phyloP scores from a whole-genome alignment of 2,888 invertebrate genomes.

The Calameuta idolon region DNA sequence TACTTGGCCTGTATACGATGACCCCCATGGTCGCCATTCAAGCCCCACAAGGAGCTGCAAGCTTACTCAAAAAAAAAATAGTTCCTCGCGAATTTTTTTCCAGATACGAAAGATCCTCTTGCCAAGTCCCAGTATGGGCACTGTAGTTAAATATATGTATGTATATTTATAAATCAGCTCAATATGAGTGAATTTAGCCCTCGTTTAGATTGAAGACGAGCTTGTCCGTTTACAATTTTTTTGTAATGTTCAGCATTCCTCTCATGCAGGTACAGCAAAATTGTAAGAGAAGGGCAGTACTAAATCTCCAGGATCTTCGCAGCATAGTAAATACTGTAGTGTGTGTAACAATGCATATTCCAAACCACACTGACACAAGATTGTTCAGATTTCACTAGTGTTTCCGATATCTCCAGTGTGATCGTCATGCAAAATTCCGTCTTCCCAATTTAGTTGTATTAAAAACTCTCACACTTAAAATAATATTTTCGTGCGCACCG shows the following conservation, averaged over 20 bases:
- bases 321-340: constrained; percentile 48
- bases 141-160: not conserved
- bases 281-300: constrained; percentile 2
- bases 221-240: not conserved
- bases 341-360: constrained; percentile 50
- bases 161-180: not conserved
- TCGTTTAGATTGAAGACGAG: not conserved
- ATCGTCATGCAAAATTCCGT: not conserved
- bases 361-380: constrained; percentile 1
- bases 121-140: constrained; percentile 1
- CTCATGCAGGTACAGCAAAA: not conserved
- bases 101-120: not conserved
- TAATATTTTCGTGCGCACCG: not conserved
- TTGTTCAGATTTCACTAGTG: constrained; percentile 28
- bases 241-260: not conserved
- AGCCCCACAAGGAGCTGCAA: constrained; percentile 28
- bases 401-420: constrained; percentile 37
- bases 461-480: not conserved
- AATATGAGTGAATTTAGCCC: constrained; percentile 4
- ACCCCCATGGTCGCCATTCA: constrained; percentile 63
- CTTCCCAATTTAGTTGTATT: not conserved
- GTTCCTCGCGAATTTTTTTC: not conserved
- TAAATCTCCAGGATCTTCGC: constrained; percentile 48
- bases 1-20: constrained; percentile 62
- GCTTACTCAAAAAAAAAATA: not conserved